Base-by-base conservation (phyloP, 2,888 invertebrate species). In the Tholera decimalis region DNA sequence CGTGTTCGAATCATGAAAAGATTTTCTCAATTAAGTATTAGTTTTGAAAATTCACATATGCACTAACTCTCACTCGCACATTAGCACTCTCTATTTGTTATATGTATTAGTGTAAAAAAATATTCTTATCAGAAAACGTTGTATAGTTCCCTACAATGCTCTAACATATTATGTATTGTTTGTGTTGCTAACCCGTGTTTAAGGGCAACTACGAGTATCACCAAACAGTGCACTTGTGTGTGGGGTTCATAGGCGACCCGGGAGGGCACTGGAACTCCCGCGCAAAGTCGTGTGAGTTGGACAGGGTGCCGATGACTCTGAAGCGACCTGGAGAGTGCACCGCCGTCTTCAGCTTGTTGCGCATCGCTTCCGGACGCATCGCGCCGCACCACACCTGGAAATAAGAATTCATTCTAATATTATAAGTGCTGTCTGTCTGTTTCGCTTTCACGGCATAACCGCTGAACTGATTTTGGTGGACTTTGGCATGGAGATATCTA, bases 261-360 rank as follows among this genome's bases (percentile, higher is more conserved):
- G 92, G 88, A 0, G 97, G 96, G 80, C 98, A 98, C 3, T 96
- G 92, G 84, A 97, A 98, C 72, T 97, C 97, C 55, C 96, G 92
- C 0, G 98, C 96, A 85, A 98, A 98, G 79, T 98, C 98, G 72
- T 96, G 93, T 0, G 97, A 97, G 87, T 98, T 98, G 1, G 98
- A 97, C 35, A 98, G 88, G 0, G 98, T 97, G 4, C 98, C 98
- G 59, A 98, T 97, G 0, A 98, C 98, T 0, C 98, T 96, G 89
- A 97, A 98, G 54, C 97, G 96, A 3, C 98, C 98, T 0, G 98
- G 98, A 9, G 98, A 97, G 85, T 98, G 98, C 0, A 98, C 97
- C 0, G 98, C 98, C 1, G 97, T 98, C 86, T 98, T 98, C 26
- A 98, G 89, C 86, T 98, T 97, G 86, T 97, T 98, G 39, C 97